Evolutionary conservation across 2,888 invertebrate species (phyloP), one percentile per base, ranked within the genome.

Genomic region (Aproaerema taeniolella): DNA sequence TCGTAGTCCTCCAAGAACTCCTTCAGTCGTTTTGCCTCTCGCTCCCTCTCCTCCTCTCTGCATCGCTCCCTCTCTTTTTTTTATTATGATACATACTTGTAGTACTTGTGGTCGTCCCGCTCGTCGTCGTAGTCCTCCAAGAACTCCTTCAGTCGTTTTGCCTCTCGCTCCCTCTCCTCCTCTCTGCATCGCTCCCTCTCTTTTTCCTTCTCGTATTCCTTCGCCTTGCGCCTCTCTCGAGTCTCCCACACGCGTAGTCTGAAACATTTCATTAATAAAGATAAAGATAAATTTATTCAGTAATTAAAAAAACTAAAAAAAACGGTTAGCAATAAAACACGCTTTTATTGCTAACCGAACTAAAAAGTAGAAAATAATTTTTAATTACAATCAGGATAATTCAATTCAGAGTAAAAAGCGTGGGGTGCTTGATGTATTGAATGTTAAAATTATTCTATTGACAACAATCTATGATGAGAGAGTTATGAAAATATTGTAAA

Each of bases 1-100:
- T 99, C 98, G 68, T 99, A 99, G 77, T 99, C 99, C 83, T 99
- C 99, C 2, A 99, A 89, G 79, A 99, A 99, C 87, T 98, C 97
- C 77, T 97, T 97, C 39, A 99, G 89, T 30, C 96, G 89, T 80
- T 96, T 95, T 1, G 97, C 98, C 80, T 99, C 99, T 43, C 93
- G 91, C 72, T 94, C 93, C 43, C 95, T 89, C 70, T 97, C 97
- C 61, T 95, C 94, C 61, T 95, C 93, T 60, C 94, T 92, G 52
- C 93, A 89, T 32, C 80, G 58, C 61, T 73, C 73, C 13, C 94
- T 87, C 69, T 96, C 96, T 55, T 94, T 93, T 62, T 95, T 94
- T 42, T 93, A n/a, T n/a, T n/a, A n/a, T n/a, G n/a, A n/a, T n/a
- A n/a, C n/a, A n/a, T n/a, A 5, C 26, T 95, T 97, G 88, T 98